Base-by-base conservation (phyloP, 2,113 vertebrate genomes). In the Glaucomys volans region DNA sequence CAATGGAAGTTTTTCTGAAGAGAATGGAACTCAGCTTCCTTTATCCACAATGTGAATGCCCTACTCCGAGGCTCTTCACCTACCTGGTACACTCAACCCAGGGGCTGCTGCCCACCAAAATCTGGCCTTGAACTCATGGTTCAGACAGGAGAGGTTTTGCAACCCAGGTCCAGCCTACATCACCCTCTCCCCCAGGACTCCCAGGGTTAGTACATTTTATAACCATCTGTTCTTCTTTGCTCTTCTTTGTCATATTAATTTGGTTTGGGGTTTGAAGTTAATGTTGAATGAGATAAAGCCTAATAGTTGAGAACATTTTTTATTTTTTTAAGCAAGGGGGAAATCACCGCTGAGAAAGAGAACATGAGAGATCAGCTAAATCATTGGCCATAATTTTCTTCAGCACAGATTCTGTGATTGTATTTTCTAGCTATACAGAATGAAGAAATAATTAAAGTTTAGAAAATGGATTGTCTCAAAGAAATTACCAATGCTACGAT, bases 401-500 rank as follows among this genome's bases (percentile, higher is more conserved):
- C 62, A 5, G 11, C 9, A 17, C 62, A 16, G 14, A 8, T 94
- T 96, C n/a, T 44, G 37, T 80, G 79, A 71, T 42, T 81, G 14
- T 82, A 47, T 91, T 96, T 91, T 91, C 64, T 96, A 40, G 16
- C 57, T 71, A 8, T 62, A 42, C 9, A 42, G 64, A 94, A 96
- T 91, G 50, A 94, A 87, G 47, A 91, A 35, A 90, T 44, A 79
- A 91, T 86, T 79, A 87, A 80, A 80, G 42, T 93, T 50, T 72
- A 62, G 59, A 86, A 66, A 86, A 76, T 37, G 18, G 22, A 26
- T 59, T 90, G 37, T 75, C 54, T 57, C 32, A 20, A 75, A 90
- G 89, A 71, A 92, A 90, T 83, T 62, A 44, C 35, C 57, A 76
- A 83, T 79, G 81, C 57, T 66, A 16, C 77, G 59, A 5, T 75